phyloP scores from a whole-genome alignment of 2,797 vertebrate species.

The Taenioides sp. region DNA sequence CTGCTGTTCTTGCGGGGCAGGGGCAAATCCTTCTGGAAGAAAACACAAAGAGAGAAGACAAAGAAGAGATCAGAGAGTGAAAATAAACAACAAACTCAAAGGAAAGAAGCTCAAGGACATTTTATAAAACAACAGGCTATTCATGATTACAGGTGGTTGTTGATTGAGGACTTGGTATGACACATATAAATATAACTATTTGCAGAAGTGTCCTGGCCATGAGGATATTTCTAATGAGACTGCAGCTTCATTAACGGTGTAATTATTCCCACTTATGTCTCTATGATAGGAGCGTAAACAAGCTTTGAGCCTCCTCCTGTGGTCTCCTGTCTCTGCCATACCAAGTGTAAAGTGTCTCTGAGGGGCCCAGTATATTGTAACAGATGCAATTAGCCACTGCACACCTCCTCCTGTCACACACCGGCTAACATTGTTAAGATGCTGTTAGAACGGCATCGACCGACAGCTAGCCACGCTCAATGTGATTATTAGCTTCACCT shows the following conservation, averaged over 20 bases:
- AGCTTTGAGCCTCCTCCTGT: slow-evolving; percentile 14
- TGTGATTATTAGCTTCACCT: slow-evolving; percentile 55
- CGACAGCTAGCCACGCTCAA: slow-evolving; percentile 23
- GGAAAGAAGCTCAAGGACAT: slow-evolving; percentile 1
- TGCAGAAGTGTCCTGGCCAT: no score
- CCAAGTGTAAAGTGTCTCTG: slow-evolving; percentile 10
- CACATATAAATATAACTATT: no score
- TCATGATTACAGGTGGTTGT: no score
- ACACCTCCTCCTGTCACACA: slow-evolving; percentile 37
- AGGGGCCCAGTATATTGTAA: slow-evolving; percentile 16
- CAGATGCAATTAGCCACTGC: slow-evolving; percentile 37
- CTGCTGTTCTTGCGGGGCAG: slow-evolving; percentile 90
- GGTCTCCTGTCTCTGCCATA: slow-evolving; percentile 19
- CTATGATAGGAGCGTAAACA: slow-evolving; percentile 26
- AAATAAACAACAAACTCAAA: background rate
- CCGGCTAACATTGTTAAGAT: slow-evolving; percentile 35
- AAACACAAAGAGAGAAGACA: slow-evolving; percentile 50
- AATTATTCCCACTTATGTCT: background rate
- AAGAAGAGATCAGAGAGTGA: slow-evolving; percentile 63
- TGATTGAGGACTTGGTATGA: no score
- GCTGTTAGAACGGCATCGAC: slow-evolving; percentile 48
- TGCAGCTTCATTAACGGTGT: background rate
- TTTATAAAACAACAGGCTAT: background rate
- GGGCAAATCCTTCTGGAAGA: slow-evolving; percentile 86
- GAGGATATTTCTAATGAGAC: slow-evolving; percentile 5